phyloP scores from a whole-genome alignment of 2,113 vertebrate genomes.

The Dromaius novaehollandiae region DNA sequence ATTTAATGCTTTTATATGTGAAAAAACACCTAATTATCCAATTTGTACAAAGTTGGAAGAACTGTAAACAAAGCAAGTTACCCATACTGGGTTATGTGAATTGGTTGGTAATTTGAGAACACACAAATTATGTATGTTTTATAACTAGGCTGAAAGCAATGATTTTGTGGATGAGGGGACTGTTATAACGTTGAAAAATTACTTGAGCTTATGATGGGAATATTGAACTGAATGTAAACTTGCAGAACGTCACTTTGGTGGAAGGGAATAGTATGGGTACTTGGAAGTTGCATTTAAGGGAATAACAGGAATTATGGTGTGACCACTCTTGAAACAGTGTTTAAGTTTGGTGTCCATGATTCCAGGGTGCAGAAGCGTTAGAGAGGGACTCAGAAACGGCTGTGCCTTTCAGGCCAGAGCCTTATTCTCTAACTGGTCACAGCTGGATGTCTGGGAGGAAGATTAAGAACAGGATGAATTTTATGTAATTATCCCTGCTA shows the following conservation, averaged over 20 bases:
- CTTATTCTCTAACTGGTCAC: neutral
- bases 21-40: no score
- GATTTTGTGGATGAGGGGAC: neutral
- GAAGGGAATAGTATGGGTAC: neutral
- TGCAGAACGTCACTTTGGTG: neutral
- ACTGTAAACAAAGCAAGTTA: neutral
- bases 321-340: neutral
- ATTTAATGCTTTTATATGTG: no score
- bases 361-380: neutral
- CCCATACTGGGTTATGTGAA: neutral
- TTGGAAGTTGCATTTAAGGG: neutral
- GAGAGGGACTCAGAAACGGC: neutral
- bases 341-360: neutral
- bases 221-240: neutral
- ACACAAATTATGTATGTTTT: neutral
- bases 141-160: neutral
- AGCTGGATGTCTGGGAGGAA: neutral
- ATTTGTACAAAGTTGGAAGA: neutral
- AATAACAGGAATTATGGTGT: neutral
- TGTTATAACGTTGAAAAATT: neutral
- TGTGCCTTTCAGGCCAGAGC: neutral
- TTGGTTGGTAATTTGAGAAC: neutral
- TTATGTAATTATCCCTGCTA: neutral
- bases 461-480: neutral
- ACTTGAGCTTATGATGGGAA: neutral